These are phyloP conservation scores for Melangyna quadrimaculata DNA, from an alignment of 2,888 invertebrate species.

Conservation along the genomic window DNA sequence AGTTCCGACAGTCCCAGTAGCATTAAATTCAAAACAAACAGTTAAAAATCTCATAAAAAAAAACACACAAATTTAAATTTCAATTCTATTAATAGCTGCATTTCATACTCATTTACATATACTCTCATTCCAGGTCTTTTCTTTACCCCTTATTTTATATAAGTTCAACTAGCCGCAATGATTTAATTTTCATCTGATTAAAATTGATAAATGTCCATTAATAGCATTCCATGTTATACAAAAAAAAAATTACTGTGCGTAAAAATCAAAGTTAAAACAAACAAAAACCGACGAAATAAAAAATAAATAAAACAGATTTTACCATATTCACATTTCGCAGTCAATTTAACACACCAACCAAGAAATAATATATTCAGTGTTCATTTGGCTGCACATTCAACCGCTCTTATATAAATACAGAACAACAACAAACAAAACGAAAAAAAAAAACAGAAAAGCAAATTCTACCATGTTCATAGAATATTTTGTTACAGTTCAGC, in stretches of 20 bases:
- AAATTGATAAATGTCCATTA: slow-evolving; percentile 67
- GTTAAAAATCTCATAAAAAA: not conserved
- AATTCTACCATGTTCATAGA: slow-evolving; percentile 17
- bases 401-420: not conserved
- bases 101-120: not conserved
- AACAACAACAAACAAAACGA: no score
- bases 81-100: slow-evolving; percentile 11
- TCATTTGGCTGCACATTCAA: slow-evolving; percentile 64
- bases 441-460: slow-evolving; percentile 52
- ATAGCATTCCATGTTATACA: slow-evolving; percentile 31
- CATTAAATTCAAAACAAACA: not conserved
- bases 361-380: slow-evolving; percentile 56
- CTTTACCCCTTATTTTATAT: not conserved
- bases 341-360: slow-evolving; percentile 60
- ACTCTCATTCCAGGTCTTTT: not conserved
- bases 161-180: slow-evolving; percentile 40
- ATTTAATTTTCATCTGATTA: slow-evolving; percentile 67
- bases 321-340: slow-evolving; percentile 63
- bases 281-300: not conserved
- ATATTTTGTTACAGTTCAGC: slow-evolving; percentile 64
- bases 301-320: slow-evolving; percentile 25
- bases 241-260: slow-evolving; percentile 32
- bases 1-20: not conserved
- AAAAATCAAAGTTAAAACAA: slow-evolving; percentile 28
- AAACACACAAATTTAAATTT: slow-evolving; percentile 12